Evolutionary conservation across 2,888 invertebrate genomes (phyloP).

Genomic region (Aleiodes alternator): DNA sequence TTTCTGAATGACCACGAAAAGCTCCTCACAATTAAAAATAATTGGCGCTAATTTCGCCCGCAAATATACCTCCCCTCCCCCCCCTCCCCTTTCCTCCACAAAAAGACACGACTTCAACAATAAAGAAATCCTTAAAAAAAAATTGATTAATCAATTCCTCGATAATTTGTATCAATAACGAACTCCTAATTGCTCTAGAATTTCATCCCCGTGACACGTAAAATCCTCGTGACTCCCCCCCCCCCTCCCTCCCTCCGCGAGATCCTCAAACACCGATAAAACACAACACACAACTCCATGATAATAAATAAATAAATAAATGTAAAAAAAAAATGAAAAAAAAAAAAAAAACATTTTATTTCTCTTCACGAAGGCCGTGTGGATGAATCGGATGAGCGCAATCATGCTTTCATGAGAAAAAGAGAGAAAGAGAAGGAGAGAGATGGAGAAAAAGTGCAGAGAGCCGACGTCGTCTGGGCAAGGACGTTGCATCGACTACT

Average conservation of each 20-base stretch:
- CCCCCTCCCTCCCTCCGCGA: too few relatives aligned
- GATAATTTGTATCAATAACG: conserved; percentile 13
- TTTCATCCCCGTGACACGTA: not conserved
- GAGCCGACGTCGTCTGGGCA: conserved; percentile 18
- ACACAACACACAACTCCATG: not conserved
- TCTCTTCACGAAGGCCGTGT: conserved; percentile 2
- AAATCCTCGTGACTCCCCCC: not conserved
- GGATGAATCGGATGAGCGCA: conserved; percentile 19
- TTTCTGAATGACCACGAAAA: too few relatives aligned
- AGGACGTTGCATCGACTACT: conserved; percentile 13
- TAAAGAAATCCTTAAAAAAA: too few relatives aligned
- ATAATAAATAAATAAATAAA: not conserved
- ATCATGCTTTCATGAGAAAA: not conserved
- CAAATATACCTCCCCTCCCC: too few relatives aligned
- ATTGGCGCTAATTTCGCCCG: too few relatives aligned
- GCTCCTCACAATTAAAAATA: too few relatives aligned
- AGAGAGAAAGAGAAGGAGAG: not conserved
- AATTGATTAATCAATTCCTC: not conserved
- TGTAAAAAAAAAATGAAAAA: not conserved
- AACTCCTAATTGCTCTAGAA: conserved; percentile 6
- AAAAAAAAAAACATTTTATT: not conserved
- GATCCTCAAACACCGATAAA: not conserved
- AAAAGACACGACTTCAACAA: too few relatives aligned
- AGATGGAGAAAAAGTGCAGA: not conserved
- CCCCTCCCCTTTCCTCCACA: too few relatives aligned